Evolutionary conservation across 2,888 invertebrate species (phyloP).

Genomic region (Melolontha melolontha): DNA sequence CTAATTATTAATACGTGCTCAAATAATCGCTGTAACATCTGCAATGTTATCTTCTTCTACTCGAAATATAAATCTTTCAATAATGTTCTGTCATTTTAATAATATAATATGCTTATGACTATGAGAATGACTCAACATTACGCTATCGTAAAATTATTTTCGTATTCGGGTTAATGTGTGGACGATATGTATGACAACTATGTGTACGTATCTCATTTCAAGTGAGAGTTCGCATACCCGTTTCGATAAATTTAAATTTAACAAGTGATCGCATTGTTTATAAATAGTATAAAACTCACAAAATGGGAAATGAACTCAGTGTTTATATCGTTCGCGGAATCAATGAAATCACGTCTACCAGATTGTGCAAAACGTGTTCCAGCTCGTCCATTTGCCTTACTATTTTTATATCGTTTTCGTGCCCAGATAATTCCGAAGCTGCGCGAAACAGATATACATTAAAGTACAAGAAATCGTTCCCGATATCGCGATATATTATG

Average conservation of each 20-base stretch:
- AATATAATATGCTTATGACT: too few relatives aligned
- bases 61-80: too few relatives aligned
- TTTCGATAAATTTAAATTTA: constrained; percentile 4
- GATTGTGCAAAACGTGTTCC: constrained; percentile 18
- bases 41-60: too few relatives aligned
- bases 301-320: constrained; percentile 32
- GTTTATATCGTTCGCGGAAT: constrained; percentile 28
- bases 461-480: constrained; percentile 7
- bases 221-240: too few relatives aligned
- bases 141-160: too few relatives aligned
- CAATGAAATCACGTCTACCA: constrained; percentile 21
- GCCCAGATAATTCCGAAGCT: background rate
- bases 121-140: too few relatives aligned
- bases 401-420: constrained; percentile 18
- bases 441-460: constrained; percentile 1
- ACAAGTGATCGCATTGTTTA: constrained; percentile 27
- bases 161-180: too few relatives aligned
- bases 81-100: too few relatives aligned
- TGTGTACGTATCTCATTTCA: too few relatives aligned
- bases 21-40: too few relatives aligned
- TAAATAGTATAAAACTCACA: constrained; percentile 2
- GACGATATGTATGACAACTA: too few relatives aligned
- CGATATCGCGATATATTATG: constrained; percentile 29
- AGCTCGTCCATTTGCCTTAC: background rate
- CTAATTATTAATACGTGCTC: too few relatives aligned